These are phyloP conservation scores for Sitophilus oryzae DNA, from an alignment of 1,140 invertebrate genomes.

Conservation along the genomic window DNA sequence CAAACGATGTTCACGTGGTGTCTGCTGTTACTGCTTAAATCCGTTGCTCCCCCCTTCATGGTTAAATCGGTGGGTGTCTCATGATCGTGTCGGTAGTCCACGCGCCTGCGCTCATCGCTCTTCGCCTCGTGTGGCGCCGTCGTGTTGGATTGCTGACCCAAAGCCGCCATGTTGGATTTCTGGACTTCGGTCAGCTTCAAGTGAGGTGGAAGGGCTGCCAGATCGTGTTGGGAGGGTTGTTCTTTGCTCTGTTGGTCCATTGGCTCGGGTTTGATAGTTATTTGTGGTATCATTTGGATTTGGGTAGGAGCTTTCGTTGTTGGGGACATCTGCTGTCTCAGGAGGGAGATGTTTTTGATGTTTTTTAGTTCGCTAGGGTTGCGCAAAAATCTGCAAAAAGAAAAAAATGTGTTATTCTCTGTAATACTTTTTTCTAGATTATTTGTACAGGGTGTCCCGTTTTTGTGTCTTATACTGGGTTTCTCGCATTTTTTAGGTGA, in stretches of 20 bases:
- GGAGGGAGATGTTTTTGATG: constrained; percentile 85
- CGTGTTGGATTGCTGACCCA: background rate
- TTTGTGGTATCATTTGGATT: constrained; percentile 23
- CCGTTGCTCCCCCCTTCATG: constrained; percentile 43
- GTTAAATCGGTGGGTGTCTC: constrained; percentile 51
- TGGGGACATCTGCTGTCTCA: constrained; percentile 78
- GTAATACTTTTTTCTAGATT: too few species aligned
- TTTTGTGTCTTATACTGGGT: too few species aligned
- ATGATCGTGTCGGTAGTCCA: constrained; percentile 34
- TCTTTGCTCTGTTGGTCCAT: constrained; percentile 22
- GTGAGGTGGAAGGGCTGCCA: constrained; percentile 9
- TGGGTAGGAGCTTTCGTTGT: constrained; percentile 35
- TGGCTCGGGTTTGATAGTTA: constrained; percentile 40
- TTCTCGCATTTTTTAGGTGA: too few species aligned
- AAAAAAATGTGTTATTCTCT: constrained; percentile 28
- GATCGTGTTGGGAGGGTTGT: constrained; percentile 1
- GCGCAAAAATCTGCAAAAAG: constrained; percentile 67
- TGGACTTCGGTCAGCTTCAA: constrained; percentile 18
- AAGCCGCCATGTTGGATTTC: constrained; percentile 7
- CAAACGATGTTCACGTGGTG: constrained; percentile 40
- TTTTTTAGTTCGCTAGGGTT: constrained; percentile 87
- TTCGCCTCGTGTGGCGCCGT: background rate
- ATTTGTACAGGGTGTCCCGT: too few species aligned
- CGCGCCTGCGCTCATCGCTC: constrained; percentile 25
- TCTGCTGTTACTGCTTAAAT: constrained; percentile 37